Evolutionary conservation across 2,113 vertebrate genomes (phyloP).

Genomic region (Apus apus): DNA sequence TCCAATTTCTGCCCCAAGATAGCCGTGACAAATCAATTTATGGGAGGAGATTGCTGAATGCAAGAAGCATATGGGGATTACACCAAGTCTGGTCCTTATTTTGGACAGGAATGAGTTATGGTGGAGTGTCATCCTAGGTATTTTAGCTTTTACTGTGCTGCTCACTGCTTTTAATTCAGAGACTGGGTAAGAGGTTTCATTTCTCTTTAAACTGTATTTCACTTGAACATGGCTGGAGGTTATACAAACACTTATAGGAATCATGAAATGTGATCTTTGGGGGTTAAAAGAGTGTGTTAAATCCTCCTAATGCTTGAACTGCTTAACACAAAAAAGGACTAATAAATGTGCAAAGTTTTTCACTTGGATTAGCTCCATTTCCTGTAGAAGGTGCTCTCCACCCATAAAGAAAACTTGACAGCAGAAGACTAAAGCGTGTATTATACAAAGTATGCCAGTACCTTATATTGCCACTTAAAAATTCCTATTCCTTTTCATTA

Average conservation of each 20-base stretch:
- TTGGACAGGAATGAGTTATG: conserved; percentile 26
- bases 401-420: conserved; percentile 72
- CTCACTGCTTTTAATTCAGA: conserved; percentile 33
- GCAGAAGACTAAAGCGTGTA: conserved; percentile 21
- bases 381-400: conserved; percentile 71
- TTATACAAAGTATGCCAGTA: neutral
- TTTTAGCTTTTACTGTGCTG: conserved; percentile 29
- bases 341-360: conserved; percentile 50
- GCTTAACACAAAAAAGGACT: conserved; percentile 65
- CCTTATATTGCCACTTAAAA: neutral
- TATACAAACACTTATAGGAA: conserved; percentile 68
- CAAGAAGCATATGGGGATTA: conserved; percentile 30
- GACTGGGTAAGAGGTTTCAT: conserved; percentile 14
- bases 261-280: conserved; percentile 69
- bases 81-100: neutral
- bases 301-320: conserved; percentile 63
- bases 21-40: conserved; percentile 57
- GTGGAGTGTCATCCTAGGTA: neutral
- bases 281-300: conserved; percentile 65
- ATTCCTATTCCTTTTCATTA: neutral
- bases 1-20: neutral
- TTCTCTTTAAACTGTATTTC: conserved; percentile 45
- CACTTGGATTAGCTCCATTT: conserved; percentile 69
- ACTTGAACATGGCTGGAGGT: conserved; percentile 67
- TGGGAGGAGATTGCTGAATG: neutral